Evolutionary conservation across 2,797 vertebrate genomes (phyloP).

Genomic region (Australoheros facetus): DNA sequence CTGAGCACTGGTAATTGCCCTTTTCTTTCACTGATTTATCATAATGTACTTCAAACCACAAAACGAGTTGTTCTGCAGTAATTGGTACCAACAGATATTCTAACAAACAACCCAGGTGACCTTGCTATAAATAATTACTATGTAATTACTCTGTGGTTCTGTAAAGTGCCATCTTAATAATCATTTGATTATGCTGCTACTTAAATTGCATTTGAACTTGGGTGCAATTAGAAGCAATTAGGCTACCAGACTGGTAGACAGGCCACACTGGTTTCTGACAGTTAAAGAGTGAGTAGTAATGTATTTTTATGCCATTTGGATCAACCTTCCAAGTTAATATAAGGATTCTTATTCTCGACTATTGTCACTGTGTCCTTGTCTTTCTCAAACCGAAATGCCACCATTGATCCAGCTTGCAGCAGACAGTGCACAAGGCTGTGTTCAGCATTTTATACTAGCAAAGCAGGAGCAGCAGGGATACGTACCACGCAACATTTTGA

Average conservation of each 20-base stretch:
- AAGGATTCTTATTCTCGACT: not conserved
- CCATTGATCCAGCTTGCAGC: not conserved
- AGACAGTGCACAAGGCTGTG: not conserved
- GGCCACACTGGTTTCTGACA: not conserved
- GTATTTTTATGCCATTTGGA: not conserved
- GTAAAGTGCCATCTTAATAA: not conserved
- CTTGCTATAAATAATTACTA: not conserved
- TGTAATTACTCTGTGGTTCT: not conserved
- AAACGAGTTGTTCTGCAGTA: not conserved
- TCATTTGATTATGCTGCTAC: not conserved
- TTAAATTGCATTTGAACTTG: not conserved
- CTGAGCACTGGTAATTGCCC: no score
- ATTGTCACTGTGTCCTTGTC: not conserved
- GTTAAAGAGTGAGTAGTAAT: not conserved
- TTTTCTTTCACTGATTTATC: no score
- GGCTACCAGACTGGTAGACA: not conserved
- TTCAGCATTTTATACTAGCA: not conserved
- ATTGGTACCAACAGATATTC: not conserved
- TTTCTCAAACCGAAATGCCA: not conserved
- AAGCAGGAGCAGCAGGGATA: not conserved
- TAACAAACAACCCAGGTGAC: not conserved
- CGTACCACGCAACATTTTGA: not conserved
- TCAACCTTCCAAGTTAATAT: not conserved
- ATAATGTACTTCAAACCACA: not conserved
- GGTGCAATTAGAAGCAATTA: not conserved